Base-by-base conservation (phyloP, 2,888 invertebrate species). In the Lasioglossum lativentre region DNA sequence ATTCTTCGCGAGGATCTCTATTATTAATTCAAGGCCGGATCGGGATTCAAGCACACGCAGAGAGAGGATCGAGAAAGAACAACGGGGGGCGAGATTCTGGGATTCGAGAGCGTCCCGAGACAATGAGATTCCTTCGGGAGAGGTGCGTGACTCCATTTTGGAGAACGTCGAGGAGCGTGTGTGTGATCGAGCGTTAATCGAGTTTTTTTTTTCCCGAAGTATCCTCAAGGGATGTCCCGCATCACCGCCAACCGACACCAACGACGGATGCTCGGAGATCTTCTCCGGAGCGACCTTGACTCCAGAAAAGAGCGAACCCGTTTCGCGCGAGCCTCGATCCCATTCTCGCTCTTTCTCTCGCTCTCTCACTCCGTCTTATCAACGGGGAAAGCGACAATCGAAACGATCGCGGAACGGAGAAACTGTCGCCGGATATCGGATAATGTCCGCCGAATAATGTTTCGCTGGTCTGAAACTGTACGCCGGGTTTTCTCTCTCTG, bases 261-360 rank as follows among this genome's bases (percentile, higher is more conserved):
- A 14, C 63, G 30, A 47, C 52, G 14, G 42, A 68, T 30, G 70
- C 77, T 83, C 34, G 86, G 74, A 76, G 87, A 89, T 89, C 85
- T 78, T 87, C 88, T 74, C 88, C 30, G 6, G 38, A 23, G 14
- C 23, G 86, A 45, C 90, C 90, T 91, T 91, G 90, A 89, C 90
- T 90, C 71, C 47, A 72, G 79, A 75, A 79, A 79, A 85, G 81
- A 82, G 77, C 82, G 82, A 88, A 88, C 80, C 71, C 74, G 70
- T 76, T 73, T 52, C 56, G 73, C 78, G 74, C 66, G 77, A 56
- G 56, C 56, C 56, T 56, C n/a, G 56, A 56, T 56, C 10, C 56
- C 56, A n/a, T 56, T 56, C 56, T 56, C 56, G 10, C n/a, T 56
- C 56, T 56, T 1, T 23, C 8, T 52, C 52, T 52, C 52, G 8